Evolutionary conservation across 2,113 vertebrate species (phyloP).

Genomic region (Raphicerus campestris): DNA sequence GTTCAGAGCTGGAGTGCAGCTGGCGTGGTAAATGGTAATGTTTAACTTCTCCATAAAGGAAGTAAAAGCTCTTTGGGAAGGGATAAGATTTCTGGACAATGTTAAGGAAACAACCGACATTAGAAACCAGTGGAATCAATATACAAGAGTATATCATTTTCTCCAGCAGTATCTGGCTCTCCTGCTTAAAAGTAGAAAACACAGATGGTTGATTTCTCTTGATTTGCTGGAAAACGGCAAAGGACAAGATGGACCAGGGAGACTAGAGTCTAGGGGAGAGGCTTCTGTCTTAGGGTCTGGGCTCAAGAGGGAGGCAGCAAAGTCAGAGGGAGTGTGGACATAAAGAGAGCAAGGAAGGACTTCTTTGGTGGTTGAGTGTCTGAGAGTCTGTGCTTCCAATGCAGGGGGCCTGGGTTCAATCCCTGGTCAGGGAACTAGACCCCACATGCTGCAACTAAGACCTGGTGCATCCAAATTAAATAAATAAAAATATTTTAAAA

Average conservation of each 20-base stretch:
- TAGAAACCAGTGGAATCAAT: background rate
- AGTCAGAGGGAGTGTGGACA: background rate
- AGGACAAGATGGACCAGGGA: background rate
- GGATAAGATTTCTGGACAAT: background rate
- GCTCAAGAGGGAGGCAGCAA: background rate
- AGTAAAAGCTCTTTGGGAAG: background rate
- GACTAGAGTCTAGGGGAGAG: background rate
- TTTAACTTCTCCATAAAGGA: background rate
- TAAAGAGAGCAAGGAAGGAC: background rate
- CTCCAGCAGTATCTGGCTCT: background rate
- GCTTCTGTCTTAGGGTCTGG: background rate
- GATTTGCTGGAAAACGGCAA: background rate
- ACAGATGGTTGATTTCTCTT: background rate
- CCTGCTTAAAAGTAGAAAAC: background rate
- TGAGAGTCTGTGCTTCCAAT: background rate
- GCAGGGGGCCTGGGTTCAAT: background rate
- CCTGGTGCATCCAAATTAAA: background rate
- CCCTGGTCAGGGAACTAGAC: background rate
- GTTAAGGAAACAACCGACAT: background rate
- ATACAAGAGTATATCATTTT: background rate
- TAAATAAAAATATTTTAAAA: background rate
- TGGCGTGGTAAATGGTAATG: background rate
- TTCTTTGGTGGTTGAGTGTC: background rate
- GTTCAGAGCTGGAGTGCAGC: background rate
- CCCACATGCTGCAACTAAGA: background rate